These are phyloP conservation scores for Psittacula cyanocephala DNA, from an alignment of 2,113 vertebrate genomes.

Conservation along the genomic window DNA sequence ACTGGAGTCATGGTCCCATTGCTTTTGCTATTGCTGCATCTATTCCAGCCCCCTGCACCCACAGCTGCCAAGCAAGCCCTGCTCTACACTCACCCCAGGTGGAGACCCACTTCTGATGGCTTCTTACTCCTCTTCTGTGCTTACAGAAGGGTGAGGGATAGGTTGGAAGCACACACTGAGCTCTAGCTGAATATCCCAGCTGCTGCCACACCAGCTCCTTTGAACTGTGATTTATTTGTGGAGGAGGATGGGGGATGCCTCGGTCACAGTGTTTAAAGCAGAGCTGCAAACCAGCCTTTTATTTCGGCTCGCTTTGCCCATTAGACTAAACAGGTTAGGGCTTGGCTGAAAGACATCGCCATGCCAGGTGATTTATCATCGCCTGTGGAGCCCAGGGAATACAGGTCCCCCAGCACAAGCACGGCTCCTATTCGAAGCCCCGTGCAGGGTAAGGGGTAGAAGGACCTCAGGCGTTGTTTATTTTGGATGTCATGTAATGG, in stretches of 20 bases:
- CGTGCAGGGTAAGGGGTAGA: not conserved
- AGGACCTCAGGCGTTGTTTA: not conserved
- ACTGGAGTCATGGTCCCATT: rapidly evolving
- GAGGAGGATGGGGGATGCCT: not conserved
- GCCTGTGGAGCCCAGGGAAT: rapidly evolving
- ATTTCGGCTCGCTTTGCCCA: not conserved
- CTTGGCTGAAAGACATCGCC: not conserved
- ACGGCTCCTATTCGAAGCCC: not conserved
- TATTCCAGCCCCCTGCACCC: not conserved
- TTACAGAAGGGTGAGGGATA: not conserved
- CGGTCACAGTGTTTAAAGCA: not conserved
- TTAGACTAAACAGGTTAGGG: not conserved
- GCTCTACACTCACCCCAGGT: too few relatives aligned
- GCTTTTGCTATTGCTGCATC: not conserved
- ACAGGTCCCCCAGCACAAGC: not conserved
- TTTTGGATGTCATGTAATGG: not conserved
- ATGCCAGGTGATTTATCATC: not conserved
- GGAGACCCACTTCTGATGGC: rapidly evolving
- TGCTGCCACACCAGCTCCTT: not conserved
- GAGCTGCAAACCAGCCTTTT: not conserved
- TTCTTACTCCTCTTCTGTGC: not conserved
- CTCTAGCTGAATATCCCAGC: not conserved
- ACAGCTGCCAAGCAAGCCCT: rapidly evolving
- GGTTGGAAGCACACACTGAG: not conserved
- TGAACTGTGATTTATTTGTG: not conserved